Percentiles rank a stretch among this genome's conserved stretches.
Evolutionary conservation across 2,888 invertebrate genomes (phyloP).

Genomic region (Dexiosoma caninum): DNA sequence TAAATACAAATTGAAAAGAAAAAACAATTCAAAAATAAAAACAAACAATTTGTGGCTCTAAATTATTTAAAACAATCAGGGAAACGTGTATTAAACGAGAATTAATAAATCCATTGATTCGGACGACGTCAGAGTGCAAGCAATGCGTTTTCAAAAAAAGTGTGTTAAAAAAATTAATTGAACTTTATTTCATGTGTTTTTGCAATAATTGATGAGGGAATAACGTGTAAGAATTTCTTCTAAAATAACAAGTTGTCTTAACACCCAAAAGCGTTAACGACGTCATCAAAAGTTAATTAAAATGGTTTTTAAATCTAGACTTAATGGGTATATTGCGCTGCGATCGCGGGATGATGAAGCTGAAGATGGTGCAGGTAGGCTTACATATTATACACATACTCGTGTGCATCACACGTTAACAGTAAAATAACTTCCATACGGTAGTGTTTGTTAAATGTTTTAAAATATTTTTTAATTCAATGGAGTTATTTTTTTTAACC

Average conservation of each 20-base stretch:
- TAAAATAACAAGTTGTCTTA: background rate
- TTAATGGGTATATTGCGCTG: conserved; percentile 25
- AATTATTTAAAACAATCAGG: background rate
- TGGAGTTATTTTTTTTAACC: too few relatives aligned
- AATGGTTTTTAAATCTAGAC: conserved; percentile 28
- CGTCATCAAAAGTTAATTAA: background rate
- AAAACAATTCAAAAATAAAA: background rate
- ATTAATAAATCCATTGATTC: conserved; percentile 8
- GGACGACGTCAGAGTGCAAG: conserved; percentile 1
- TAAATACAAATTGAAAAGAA: conserved; percentile 6
- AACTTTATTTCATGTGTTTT: background rate
- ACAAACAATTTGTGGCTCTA: background rate
- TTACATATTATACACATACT: background rate
- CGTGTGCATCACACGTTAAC: too few relatives aligned
- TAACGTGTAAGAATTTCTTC: background rate
- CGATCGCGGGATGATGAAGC: conserved; percentile 22
- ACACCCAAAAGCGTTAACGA: background rate
- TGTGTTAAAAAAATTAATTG: background rate
- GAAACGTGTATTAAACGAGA: conserved; percentile 3
- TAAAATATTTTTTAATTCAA: too few relatives aligned
- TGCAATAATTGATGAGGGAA: background rate
- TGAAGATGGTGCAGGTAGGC: conserved; percentile 38
- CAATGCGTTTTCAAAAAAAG: background rate
- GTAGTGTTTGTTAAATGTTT: too few relatives aligned
- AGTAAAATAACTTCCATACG: background rate